Percentiles rank a stretch among this genome's conserved stretches.
These are phyloP conservation scores for Anagyrus pseudococci DNA, from an alignment of 2,888 invertebrate species.

Conservation along the genomic window DNA sequence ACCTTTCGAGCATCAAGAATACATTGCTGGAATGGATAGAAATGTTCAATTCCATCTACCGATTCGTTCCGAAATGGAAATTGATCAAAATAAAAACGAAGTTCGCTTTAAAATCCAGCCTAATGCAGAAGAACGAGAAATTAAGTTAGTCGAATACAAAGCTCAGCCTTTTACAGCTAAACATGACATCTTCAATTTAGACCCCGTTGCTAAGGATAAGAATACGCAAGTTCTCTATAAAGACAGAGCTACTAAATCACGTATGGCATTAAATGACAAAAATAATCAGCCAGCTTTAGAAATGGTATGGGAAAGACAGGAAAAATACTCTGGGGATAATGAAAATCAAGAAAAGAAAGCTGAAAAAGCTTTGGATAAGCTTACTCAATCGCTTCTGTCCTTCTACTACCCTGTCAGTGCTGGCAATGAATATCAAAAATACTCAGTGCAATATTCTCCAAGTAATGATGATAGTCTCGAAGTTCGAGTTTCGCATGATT, in stretches of 20 bases:
- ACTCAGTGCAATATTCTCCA: conserved; percentile 12
- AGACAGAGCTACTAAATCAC: conserved; percentile 22
- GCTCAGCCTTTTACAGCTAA: conserved; percentile 72
- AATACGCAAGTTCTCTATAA: conserved; percentile 56
- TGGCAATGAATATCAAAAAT: conserved; percentile 24
- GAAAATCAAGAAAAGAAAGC: conserved; percentile 5
- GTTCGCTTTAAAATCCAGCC: conserved; percentile 64
- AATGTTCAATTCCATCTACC: conserved; percentile 69
- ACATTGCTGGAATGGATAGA: conserved; percentile 69
- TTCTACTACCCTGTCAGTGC: conserved; percentile 3
- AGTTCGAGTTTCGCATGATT: conserved; percentile 18
- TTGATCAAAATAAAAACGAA: conserved; percentile 63
- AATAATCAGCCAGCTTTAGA: conserved; percentile 15
- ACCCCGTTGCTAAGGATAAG: conserved; percentile 57
- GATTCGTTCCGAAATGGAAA: conserved; percentile 61
- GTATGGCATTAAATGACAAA: conserved; percentile 14
- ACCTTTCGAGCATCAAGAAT: conserved; percentile 67
- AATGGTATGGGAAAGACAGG: conserved; percentile 18
- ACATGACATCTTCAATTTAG: conserved; percentile 66
- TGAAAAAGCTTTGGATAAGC: conserved; percentile 2
- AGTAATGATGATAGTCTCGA: conserved; percentile 17
- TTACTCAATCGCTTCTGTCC: conserved; percentile 11
- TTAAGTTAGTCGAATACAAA: conserved; percentile 67
- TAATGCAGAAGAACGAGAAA: conserved; percentile 63
- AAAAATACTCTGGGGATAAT: background rate